Conservation (phyloP, 1,140 invertebrate species). For the Holotrichia oblita region DNA sequence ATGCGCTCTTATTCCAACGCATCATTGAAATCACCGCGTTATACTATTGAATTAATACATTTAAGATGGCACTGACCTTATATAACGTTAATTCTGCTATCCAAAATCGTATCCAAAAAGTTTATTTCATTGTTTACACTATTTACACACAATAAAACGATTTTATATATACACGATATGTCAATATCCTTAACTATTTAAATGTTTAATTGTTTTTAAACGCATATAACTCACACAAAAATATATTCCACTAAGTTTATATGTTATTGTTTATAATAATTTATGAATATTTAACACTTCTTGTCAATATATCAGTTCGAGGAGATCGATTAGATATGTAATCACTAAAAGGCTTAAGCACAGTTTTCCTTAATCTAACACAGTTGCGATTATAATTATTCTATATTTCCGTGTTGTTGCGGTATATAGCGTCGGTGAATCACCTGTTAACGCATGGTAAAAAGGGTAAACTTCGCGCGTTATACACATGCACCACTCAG, state of each 20-base stretch:
- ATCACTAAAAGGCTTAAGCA: too few species aligned
- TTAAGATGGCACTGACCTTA: slow-evolving; percentile 4
- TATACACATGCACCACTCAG: slow-evolving; percentile 47
- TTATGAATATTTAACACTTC: too few species aligned
- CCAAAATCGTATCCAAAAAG: slow-evolving; percentile 26
- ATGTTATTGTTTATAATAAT: too few species aligned
- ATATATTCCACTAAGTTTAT: too few species aligned
- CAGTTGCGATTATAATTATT: neutral
- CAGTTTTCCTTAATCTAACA: neutral
- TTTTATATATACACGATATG: neutral
- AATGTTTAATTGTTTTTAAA: neutral
- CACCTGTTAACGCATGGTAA: slow-evolving; percentile 51
- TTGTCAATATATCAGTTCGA: too few species aligned
- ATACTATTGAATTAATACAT: neutral
- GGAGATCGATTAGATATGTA: too few species aligned
- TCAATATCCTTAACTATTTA: neutral
- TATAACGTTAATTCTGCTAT: slow-evolving; percentile 5
- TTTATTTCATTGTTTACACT: slow-evolving; percentile 24
- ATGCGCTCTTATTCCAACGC: neutral
- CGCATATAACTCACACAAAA: neutral
- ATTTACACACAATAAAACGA: neutral
- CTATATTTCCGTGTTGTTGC: neutral
- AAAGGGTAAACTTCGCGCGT: slow-evolving; percentile 19
- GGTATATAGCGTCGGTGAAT: slow-evolving; percentile 3
- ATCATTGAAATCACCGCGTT: neutral